Evolutionary conservation across 2,797 vertebrate species (phyloP).

Genomic region (Novumbra hubbsi): DNA sequence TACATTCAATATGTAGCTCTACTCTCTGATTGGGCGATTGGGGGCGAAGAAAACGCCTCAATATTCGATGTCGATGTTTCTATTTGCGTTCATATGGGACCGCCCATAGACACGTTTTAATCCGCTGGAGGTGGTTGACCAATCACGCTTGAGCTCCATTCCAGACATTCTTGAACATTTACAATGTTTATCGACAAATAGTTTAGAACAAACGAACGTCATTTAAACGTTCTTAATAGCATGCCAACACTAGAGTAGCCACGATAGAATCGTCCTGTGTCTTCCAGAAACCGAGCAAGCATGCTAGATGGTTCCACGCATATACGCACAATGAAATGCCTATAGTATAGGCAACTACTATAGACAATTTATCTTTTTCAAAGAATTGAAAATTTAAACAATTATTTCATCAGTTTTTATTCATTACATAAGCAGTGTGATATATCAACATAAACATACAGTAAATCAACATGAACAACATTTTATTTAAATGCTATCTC

Average conservation of each 20-base stretch:
- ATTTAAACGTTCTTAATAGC: too few relatives aligned
- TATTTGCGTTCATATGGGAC: neutral
- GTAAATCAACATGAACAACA: neutral
- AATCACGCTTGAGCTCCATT: neutral
- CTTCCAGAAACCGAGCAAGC: too few relatives aligned
- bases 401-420: neutral
- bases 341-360: too few relatives aligned
- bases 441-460: neutral
- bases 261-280: too few relatives aligned
- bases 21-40: conserved; percentile 4
- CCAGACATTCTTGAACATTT: neutral
- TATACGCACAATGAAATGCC: too few relatives aligned
- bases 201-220: too few relatives aligned
- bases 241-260: too few relatives aligned
- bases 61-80: neutral
- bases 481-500: neutral
- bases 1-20: conserved; percentile 2
- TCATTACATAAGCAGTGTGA: neutral
- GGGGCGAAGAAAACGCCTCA: neutral
- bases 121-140: neutral
- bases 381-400: neutral
- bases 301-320: too few relatives aligned
- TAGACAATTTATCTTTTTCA: too few relatives aligned
- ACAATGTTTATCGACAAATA: too few relatives aligned
- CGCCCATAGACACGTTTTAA: neutral